Evolutionary conservation across 2,113 vertebrate genomes (phyloP), one percentile per base, ranked within the genome.

Genomic region (Syngnathus scovelli): DNA sequence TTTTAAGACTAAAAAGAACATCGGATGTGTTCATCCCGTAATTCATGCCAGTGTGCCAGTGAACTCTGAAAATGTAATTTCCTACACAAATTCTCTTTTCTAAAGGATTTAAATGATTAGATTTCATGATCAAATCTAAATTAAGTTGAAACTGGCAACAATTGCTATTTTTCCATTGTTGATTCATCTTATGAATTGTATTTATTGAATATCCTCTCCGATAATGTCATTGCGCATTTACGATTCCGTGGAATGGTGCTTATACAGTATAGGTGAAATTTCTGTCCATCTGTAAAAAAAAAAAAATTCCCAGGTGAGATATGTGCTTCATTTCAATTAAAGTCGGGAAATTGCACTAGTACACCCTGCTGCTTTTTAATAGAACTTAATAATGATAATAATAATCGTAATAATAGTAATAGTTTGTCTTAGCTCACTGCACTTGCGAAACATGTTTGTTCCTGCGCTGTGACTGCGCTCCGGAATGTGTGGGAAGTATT

Each of bases 391-490:
- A 13, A 23, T 27, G n/a, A 8, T 52, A n/a, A 52, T 52, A 52
- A 8, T 9, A 51, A 5, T 19, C 19, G 5, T 33, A 43, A 52
- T 52, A 21, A n/a, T 21, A 4, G 18, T 21, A 10, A 54, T 54
- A 56, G 27, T 66, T 52, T 46, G 49, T 68, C 27, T 38, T 36
- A 0, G 43, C 3, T 55, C 43, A 43, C 58, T 61, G 12, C 70
- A n/a, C 16, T 61, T 39, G 37, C 37, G 36, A 38, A 72, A 70
- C 41, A 41, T 71, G 41, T 76, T 76, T 71, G 52, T 18, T 19
- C 3, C 7, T 64, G 18, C 60, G 18, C 38, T n/a, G 37, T 21
- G 9, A 23, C 19, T 61, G 1, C 18, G 33, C 56, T n/a, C 18
- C 4, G 19, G 37, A 61, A 61, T 39, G 59, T 60, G 37, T 38